These are phyloP conservation scores for Nycticebus coucang DNA, from an alignment of 2,113 vertebrate species.

Conservation along the genomic window DNA sequence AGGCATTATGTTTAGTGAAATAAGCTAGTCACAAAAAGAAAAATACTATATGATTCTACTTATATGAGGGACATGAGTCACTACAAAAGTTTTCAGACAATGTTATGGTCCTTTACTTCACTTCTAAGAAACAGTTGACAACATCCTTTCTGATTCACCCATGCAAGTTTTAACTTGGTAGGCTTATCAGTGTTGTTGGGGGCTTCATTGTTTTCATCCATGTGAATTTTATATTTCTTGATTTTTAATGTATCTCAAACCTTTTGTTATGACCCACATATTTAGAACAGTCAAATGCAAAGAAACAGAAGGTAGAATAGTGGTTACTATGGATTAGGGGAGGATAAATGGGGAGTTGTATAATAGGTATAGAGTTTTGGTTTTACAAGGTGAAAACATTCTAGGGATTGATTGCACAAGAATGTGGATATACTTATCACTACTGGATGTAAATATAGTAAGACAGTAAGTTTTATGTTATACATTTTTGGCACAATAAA, in stretches of 20 bases:
- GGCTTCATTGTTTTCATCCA: no score
- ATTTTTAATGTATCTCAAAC: no score
- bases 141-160: no score
- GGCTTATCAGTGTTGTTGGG: no score
- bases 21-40: background rate
- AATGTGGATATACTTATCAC: background rate
- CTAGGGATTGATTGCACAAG: background rate
- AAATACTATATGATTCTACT: background rate
- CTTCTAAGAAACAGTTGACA: no score
- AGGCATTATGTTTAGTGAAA: background rate
- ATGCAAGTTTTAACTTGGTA: no score
- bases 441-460: background rate
- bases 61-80: background rate
- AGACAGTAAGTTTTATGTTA: background rate
- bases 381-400: background rate
- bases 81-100: no score
- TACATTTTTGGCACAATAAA: slow-evolving; percentile 14
- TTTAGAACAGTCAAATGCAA: background rate
- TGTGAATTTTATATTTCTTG: no score
- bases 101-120: no score
- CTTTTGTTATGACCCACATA: background rate
- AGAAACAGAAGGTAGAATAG: slow-evolving; percentile 11
- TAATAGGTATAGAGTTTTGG: background rate
- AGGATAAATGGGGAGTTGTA: background rate
- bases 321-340: no score